Conservation (phyloP, 2,888 invertebrate species). For the Microchrysa polita region DNA sequence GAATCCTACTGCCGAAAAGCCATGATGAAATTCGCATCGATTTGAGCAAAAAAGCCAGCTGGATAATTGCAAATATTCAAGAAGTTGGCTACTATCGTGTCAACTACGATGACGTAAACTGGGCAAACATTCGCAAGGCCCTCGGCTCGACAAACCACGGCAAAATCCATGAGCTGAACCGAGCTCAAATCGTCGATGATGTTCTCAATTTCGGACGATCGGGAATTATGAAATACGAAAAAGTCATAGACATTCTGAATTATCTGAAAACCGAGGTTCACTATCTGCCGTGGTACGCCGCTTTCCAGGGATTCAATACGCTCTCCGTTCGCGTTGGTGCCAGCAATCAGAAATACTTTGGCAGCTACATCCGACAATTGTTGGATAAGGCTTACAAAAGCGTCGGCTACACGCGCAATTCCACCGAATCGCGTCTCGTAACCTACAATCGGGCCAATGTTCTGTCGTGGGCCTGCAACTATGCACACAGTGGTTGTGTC, state of each 20-base stretch:
- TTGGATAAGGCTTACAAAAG: conserved; percentile 65
- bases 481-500: conserved; percentile 70
- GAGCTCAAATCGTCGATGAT: conserved; percentile 85
- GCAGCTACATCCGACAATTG: conserved; percentile 64
- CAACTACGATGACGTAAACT: conserved; percentile 71
- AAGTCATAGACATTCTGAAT: conserved; percentile 72
- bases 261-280: conserved; percentile 76
- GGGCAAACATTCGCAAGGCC: conserved; percentile 66
- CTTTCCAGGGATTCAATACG: conserved; percentile 65
- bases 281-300: conserved; percentile 82
- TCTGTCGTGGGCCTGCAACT: conserved; percentile 72
- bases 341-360: conserved; percentile 54
- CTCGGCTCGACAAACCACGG: conserved; percentile 63
- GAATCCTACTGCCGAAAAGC: conserved; percentile 52
- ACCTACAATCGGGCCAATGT: conserved; percentile 70
- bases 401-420: conserved; percentile 65
- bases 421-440: conserved; percentile 66
- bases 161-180: conserved; percentile 72
- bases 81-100: conserved; percentile 74
- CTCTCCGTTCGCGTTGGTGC: conserved; percentile 58
- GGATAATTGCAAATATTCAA: conserved; percentile 72
- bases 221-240: conserved; percentile 69
- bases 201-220: conserved; percentile 77
- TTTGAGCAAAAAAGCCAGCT: conserved; percentile 57
- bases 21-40: neutral